Percentiles rank a stretch among this genome's conserved stretches.
Evolutionary conservation across 2,113 vertebrate genomes (phyloP).

Genomic region (Sylvia atricapilla): DNA sequence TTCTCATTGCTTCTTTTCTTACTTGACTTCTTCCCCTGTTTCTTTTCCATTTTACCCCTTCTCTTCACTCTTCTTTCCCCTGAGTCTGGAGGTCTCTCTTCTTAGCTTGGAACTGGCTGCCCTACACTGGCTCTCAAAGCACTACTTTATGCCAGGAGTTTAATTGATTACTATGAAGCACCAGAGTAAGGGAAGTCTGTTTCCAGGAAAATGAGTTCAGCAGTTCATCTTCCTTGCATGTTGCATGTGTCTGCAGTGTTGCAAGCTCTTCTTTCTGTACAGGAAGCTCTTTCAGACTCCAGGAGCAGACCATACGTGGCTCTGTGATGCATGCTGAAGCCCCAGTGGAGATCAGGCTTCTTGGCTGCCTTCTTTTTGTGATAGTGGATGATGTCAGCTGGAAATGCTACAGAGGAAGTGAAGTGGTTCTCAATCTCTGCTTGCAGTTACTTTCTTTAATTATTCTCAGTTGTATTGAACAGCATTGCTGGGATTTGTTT

Average conservation of each 20-base stretch:
- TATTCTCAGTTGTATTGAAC: neutral
- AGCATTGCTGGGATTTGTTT: neutral
- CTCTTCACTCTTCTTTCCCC: neutral
- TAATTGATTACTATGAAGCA: neutral
- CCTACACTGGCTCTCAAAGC: neutral
- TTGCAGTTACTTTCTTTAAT: neutral
- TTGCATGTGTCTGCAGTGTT: neutral
- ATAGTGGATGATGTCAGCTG: neutral
- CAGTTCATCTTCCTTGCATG: neutral
- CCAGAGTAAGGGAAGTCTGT: neutral
- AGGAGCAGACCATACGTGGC: neutral
- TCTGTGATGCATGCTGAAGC: neutral
- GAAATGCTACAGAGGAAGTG: neutral
- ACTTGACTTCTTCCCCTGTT: neutral
- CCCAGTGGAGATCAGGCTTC: neutral
- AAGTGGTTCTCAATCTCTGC: neutral
- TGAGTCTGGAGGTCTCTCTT: neutral
- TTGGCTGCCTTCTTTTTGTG: neutral
- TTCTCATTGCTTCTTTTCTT: rapidly evolving
- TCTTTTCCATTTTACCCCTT: neutral
- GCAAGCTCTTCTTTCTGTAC: neutral
- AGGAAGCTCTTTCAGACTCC: neutral
- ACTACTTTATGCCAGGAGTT: neutral
- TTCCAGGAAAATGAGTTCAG: neutral
- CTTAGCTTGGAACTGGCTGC: neutral